Evolutionary conservation across 2,113 vertebrate genomes (phyloP).

Genomic region (Sciurus niger): DNA sequence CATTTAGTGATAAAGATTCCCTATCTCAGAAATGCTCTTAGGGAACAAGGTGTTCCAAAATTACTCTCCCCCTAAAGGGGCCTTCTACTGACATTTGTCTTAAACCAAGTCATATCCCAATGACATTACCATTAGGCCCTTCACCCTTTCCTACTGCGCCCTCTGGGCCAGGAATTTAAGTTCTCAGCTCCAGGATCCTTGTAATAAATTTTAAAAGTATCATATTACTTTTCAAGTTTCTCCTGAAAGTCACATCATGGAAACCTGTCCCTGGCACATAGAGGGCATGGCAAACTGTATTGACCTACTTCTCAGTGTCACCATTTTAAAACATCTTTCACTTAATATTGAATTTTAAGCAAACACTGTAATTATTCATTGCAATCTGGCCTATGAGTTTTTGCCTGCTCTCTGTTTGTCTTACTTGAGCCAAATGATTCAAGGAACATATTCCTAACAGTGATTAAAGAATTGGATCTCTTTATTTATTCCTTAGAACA

Average conservation of each 20-base stretch:
- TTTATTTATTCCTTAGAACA: neutral
- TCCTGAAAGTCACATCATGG: neutral
- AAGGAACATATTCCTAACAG: neutral
- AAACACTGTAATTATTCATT: neutral
- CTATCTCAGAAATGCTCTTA: neutral
- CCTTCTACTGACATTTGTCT: neutral
- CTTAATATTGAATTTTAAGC: neutral
- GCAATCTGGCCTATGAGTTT: neutral
- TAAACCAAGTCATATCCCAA: neutral
- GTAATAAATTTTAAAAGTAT: neutral
- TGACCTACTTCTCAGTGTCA: neutral
- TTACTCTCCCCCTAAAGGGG: neutral
- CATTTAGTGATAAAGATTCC: neutral
- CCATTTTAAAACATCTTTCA: neutral
- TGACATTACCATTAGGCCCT: fast-evolving
- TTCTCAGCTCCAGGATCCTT: neutral
- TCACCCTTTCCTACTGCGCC: neutral
- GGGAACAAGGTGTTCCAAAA: neutral
- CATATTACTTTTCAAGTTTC: neutral
- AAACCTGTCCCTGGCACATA: neutral
- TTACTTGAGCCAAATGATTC: neutral
- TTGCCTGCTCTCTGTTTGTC: neutral
- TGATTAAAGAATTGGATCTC: neutral
- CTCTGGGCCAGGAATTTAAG: neutral
- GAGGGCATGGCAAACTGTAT: neutral